These are phyloP conservation scores for Pomatostomus ruficeps DNA, from an alignment of 2,113 vertebrate species.

Conservation along the genomic window DNA sequence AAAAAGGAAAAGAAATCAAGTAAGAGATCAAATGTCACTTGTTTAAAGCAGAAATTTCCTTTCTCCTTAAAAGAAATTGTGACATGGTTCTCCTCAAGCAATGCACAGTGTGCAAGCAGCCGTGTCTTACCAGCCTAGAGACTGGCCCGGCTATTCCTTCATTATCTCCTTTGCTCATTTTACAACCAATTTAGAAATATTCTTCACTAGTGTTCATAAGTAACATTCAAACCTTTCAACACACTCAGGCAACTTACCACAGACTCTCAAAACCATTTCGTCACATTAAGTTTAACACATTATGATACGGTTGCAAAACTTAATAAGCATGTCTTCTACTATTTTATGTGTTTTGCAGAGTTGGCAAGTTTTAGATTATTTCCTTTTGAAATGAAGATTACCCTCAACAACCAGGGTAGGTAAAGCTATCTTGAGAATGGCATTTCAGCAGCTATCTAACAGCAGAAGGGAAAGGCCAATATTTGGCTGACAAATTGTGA, in stretches of 20 bases:
- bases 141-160: not conserved
- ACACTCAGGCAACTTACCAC: not conserved
- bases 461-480: not conserved
- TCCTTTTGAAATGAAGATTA: not conserved
- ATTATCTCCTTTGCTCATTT: not conserved
- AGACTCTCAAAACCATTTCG: not conserved
- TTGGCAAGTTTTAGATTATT: not conserved
- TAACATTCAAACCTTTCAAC: not conserved
- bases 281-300: not conserved
- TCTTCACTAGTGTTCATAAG: not conserved
- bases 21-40: not conserved
- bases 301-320: not conserved
- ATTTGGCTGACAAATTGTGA: conserved; percentile 13
- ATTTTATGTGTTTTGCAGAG: not conserved
- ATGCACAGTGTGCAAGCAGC: not conserved
- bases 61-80: not conserved
- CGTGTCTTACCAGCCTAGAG: not conserved
- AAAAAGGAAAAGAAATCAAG: conserved; percentile 24
- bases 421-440: not conserved
- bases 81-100: not conserved
- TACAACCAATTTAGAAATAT: not conserved
- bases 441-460: conserved; percentile 11
- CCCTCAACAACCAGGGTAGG: not conserved
- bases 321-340: not conserved
- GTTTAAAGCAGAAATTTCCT: not conserved